Base-by-base conservation (phyloP, 2,797 vertebrate genomes). In the Myripristis murdjan region DNA sequence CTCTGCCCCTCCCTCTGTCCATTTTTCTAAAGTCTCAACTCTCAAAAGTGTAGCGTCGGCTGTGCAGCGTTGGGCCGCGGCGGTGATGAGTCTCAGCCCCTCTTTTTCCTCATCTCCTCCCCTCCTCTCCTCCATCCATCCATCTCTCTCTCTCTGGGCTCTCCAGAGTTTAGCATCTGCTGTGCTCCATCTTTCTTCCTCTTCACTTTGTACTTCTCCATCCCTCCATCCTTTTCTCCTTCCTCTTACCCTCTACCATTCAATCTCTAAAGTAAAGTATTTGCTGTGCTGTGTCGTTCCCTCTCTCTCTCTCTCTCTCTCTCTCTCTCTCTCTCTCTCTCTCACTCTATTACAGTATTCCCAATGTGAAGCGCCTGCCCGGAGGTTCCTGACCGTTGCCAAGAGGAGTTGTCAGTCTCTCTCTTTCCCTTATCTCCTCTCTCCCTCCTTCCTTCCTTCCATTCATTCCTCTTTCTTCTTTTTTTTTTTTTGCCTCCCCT, bases 331-430 rank as follows among this genome's bases (percentile, higher is more conserved):
- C 66, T 31, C 20, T 73, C 75, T 73, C 73, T 31, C 20, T 74
- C 75, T 73, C 73, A 0, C 75, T 83, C 64, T 47, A n/a, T n/a
- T n/a, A n/a, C n/a, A 81, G 90, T 67, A 74, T 61, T 62, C 58
- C 35, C 14, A 75, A 81, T 74, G 64, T 73, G 59, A 39, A 73
- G 60, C 37, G 4, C 43, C 12, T 15, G 39, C 39, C 39, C 39
- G 15, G 39, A 43, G 39, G 39, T 43, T 16, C 43, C 14, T 15
- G 12, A 43, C 11, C 15, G 14, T 14, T 5, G 39, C 8, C 4
- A 39, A 43, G 76, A 60, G 31, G 56, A 68, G 39, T 57, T 67
- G 64, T 64, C 54, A 26, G 22, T n/a, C n/a, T 64, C 20, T 16
- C 20, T 59, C 12, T 57, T 39, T 47, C 41, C 18, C 33, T 37